Evolutionary conservation across 37 sponge, comb jelly and placozoan species (phyloP).

Genomic region (Ephydatia muelleri): DNA sequence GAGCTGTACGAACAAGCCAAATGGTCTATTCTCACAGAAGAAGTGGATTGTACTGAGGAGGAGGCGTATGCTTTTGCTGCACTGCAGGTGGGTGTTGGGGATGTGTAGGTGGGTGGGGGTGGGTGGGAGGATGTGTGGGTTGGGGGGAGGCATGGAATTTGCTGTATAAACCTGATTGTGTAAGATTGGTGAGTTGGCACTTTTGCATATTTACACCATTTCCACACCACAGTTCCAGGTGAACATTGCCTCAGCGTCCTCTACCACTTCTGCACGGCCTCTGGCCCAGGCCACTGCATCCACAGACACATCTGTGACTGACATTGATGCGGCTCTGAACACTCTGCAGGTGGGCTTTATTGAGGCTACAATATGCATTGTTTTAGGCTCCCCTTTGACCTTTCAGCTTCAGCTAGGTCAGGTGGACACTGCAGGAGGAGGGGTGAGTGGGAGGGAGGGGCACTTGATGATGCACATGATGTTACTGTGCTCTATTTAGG

Average conservation of each 20-base stretch:
- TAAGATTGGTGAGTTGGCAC: background rate
- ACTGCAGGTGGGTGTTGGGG: slow-evolving; percentile 88
- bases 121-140: background rate
- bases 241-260: slow-evolving; percentile 52
- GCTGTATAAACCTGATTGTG: background rate
- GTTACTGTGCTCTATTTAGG: slow-evolving; percentile 2
- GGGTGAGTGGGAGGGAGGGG: background rate
- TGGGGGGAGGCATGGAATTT: too few species aligned
- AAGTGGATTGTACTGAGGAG: slow-evolving; percentile 98
- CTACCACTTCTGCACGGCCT: slow-evolving; percentile 10
- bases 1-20: slow-evolving; percentile 94
- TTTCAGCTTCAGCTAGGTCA: slow-evolving; percentile 49
- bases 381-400: background rate
- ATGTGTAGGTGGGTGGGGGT: background rate
- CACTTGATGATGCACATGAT: background rate
- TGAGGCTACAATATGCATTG: background rate
- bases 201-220: background rate
- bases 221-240: slow-evolving; percentile 86
- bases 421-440: slow-evolving; percentile 21
- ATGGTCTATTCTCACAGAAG: slow-evolving; percentile 92
- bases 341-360: slow-evolving; percentile 85
- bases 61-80: slow-evolving; percentile 97
- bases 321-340: slow-evolving; percentile 89
- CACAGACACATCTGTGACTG: slow-evolving; percentile 59
- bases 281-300: slow-evolving; percentile 46